phyloP scores from a whole-genome alignment of 2,797 vertebrate species.

The Peromyscus nudipes region DNA sequence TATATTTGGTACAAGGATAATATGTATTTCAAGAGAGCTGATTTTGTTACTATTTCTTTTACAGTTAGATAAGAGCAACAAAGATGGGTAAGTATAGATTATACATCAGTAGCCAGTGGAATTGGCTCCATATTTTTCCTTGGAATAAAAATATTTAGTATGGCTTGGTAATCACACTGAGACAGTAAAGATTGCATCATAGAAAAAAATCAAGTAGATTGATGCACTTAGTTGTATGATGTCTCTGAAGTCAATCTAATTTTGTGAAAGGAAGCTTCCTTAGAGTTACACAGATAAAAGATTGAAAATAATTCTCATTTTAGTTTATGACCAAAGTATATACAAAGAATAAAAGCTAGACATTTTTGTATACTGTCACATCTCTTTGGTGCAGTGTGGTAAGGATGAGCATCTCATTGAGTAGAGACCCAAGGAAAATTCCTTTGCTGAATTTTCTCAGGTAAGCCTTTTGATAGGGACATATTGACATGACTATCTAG shows the following conservation, averaged over 20 bases:
- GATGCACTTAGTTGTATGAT: neutral
- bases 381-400: slow-evolving; percentile 28
- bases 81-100: neutral
- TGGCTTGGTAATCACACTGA: neutral
- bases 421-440: neutral
- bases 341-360: neutral
- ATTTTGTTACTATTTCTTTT: neutral
- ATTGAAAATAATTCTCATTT: neutral
- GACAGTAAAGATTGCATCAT: neutral
- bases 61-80: neutral
- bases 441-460: slow-evolving; percentile 46
- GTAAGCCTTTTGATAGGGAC: neutral
- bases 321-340: neutral
- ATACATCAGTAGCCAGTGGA: neutral
- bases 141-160: slow-evolving; percentile 9
- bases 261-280: neutral
- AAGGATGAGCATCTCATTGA: slow-evolving; percentile 7
- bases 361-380: slow-evolving; percentile 28
- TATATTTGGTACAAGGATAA: neutral
- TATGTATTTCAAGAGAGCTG: neutral
- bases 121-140: slow-evolving; percentile 16
- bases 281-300: neutral
- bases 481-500: neutral
- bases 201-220: slow-evolving; percentile 3
- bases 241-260: slow-evolving; percentile 32